Evolutionary conservation across 2,888 invertebrate species (phyloP).

Genomic region (Malthinus seriepunctatus): DNA sequence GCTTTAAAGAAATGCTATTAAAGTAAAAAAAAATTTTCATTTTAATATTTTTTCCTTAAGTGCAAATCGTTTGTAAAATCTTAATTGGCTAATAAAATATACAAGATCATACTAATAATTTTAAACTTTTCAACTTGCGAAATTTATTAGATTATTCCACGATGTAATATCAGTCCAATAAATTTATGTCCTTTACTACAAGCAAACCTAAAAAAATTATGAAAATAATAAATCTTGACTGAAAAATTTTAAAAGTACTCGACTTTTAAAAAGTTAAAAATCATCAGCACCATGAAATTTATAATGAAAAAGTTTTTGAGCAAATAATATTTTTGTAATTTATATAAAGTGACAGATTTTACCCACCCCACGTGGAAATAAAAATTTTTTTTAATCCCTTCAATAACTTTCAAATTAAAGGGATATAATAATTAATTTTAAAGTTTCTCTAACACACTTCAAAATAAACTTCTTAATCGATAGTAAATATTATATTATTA

Average conservation of each 20-base stretch:
- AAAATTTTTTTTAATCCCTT: too few species aligned
- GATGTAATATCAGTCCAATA: conserved; percentile 21
- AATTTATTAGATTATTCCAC: conserved; percentile 19
- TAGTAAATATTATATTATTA: too few species aligned
- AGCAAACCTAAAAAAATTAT: conserved; percentile 5
- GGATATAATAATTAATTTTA: too few species aligned
- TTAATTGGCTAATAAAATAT: too few species aligned
- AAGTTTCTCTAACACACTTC: too few species aligned
- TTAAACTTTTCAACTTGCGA: conserved; percentile 6
- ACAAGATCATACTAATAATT: background rate
- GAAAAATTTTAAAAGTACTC: conserved; percentile 5
- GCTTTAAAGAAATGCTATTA: too few species aligned
- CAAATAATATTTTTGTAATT: conserved; percentile 32
- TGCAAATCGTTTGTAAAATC: too few species aligned
- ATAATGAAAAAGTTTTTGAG: conserved; percentile 32
- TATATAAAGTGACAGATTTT: conserved; percentile 18
- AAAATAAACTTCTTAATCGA: too few species aligned
- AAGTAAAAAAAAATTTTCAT: too few species aligned
- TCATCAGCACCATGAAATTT: conserved; percentile 15
- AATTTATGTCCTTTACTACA: conserved; percentile 5
- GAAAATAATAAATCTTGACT: conserved; percentile 6
- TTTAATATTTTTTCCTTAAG: too few species aligned
- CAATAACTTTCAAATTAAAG: too few species aligned
- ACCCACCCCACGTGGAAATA: too few species aligned
- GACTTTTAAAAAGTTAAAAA: conserved; percentile 4